phyloP scores from a whole-genome alignment of 2,797 vertebrate species.

The Danio aesculapii region DNA sequence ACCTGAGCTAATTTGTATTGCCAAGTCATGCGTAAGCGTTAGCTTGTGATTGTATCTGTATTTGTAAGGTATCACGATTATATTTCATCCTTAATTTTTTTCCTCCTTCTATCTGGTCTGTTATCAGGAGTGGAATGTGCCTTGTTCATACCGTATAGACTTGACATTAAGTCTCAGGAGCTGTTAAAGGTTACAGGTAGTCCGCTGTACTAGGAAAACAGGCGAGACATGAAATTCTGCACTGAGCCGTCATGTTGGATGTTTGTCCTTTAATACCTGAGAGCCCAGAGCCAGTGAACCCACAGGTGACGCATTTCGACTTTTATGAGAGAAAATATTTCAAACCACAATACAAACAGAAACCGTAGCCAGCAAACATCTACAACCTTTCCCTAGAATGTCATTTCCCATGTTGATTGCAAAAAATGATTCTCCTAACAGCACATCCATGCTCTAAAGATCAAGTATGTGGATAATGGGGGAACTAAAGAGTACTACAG shows the following conservation, averaged over 20 bases:
- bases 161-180: conserved; percentile 33
- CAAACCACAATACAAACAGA: conserved; percentile 25
- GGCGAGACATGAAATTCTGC: conserved; percentile 13
- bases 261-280: conserved; percentile 35
- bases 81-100: neutral
- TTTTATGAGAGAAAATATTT: conserved; percentile 30
- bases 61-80: too few species aligned
- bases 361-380: neutral
- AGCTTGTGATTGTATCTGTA: neutral
- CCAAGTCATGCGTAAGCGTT: neutral
- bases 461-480: neutral
- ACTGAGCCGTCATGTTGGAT: neutral
- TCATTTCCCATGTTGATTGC: neutral
- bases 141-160: neutral
- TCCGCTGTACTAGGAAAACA: conserved; percentile 15
- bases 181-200: conserved; percentile 37
- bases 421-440: neutral
- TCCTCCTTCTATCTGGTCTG: neutral
- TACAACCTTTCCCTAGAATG: neutral
- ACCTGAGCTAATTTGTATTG: neutral
- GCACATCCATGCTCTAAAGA: neutral
- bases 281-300: conserved; percentile 11
- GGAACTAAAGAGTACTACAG: neutral
- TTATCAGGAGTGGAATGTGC: neutral
- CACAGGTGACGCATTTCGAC: neutral